Base-by-base conservation (phyloP, 2,888 invertebrate species). In the Mongoloraphidia duomilia region DNA sequence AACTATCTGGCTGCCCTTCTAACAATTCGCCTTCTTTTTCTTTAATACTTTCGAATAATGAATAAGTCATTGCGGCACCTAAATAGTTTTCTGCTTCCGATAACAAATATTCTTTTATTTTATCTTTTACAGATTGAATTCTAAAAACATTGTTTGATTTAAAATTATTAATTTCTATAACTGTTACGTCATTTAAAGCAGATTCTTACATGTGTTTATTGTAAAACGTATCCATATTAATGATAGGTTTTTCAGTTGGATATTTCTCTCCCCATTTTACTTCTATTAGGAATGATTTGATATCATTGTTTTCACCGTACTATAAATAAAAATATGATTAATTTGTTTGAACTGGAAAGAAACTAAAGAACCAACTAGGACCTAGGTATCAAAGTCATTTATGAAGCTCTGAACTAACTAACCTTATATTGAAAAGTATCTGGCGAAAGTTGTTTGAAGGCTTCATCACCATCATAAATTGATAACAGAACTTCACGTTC, bases 11-110 rank as follows among this genome's bases (percentile, higher is more conserved):
- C 64, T 92, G 91, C 1, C 76, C 77, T 0, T 73, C 70, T 9
- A 89, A 69, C 47, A 94, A 65, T 46, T 84, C 81, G 0, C 79
- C 68, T 35, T 80, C 74, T 60, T 82, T 83, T 63, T 95, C 94
- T 65, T 91, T 91, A 12, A 90, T 73, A 65, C 81, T 88, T 68
- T 96, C 94, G 64, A 96, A 91, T 47, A 96, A 67, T 0, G 92
- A 88, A 63, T 91, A 96, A 0, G 93, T 95, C 92, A 94, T 93
- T 3, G 92, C 91, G 69, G 84, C 84, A 1, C 92, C 94, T 12
- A 91, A 60, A 75, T 86, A 85, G 58, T 86, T 84, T 39, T 86
- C 80, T 0, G 87, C 87, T 66, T 91, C 89, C 10, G 73, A 69
- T 11, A 71, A 69, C 1, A 89, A 66, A 46, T 75, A 71, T 9